Evolutionary conservation across 2,888 invertebrate species (phyloP).

Genomic region (Empis stercorea): DNA sequence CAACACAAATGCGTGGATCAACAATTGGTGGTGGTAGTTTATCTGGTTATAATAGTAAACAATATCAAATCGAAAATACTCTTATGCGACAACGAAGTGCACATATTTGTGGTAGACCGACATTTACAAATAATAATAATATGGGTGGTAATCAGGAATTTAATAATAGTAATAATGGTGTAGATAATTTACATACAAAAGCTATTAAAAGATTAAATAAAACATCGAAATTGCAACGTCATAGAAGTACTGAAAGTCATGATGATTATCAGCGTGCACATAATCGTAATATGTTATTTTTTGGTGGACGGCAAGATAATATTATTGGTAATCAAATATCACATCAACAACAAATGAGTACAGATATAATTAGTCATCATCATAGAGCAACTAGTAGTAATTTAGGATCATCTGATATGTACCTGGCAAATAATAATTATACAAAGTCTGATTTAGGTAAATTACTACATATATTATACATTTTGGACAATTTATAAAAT

Average conservation of each 20-base stretch:
- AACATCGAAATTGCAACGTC: conserved; percentile 30
- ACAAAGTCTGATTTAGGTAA: conserved; percentile 35
- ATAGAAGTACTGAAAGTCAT: conserved; percentile 34
- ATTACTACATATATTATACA: no score
- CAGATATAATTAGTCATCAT: no score
- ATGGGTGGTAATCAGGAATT: neutral
- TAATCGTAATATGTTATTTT: no score
- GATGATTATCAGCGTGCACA: conserved; percentile 20
- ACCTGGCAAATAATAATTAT: conserved; percentile 32
- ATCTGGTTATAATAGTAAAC: neutral
- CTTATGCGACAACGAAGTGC: neutral
- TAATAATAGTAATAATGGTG: neutral
- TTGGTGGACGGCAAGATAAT: conserved; percentile 21
- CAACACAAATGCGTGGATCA: conserved; percentile 16
- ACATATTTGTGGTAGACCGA: neutral
- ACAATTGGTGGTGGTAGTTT: conserved; percentile 13
- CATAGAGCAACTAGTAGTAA: neutral
- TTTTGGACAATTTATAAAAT: neutral
- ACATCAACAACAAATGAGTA: conserved; percentile 9
- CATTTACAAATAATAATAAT: neutral
- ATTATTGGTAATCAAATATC: conserved; percentile 26
- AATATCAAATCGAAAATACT: neutral
- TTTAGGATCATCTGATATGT: conserved; percentile 27
- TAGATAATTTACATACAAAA: neutral
- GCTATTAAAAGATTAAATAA: conserved; percentile 14